Conservation (phyloP, 1,140 invertebrate species). For the Drosophila ercepeae region DNA sequence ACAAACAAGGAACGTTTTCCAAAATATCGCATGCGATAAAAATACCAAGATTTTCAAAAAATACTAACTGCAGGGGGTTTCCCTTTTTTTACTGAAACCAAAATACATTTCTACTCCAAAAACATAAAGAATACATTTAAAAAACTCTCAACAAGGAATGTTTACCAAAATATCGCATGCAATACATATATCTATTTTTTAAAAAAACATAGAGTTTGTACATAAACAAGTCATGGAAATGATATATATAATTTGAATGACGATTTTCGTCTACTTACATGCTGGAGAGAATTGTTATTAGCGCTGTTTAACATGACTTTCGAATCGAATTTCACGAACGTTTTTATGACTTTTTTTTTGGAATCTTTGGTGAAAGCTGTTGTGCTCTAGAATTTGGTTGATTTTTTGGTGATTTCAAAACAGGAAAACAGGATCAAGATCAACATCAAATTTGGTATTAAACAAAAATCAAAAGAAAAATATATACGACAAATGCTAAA, state of each 20-base stretch:
- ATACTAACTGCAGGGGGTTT: no score
- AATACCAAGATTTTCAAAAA: no score
- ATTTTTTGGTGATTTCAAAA: slow-evolving; percentile 24
- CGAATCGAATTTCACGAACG: slow-evolving; percentile 54
- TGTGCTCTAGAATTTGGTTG: slow-evolving; percentile 18
- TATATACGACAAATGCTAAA: neutral
- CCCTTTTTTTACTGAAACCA: no score
- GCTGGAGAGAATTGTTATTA: slow-evolving; percentile 76
- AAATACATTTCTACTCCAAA: no score
- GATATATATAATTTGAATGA: slow-evolving; percentile 21
- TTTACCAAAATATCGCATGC: no score
- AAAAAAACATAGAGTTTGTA: neutral
- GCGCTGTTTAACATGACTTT: slow-evolving; percentile 75
- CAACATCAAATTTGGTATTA: neutral
- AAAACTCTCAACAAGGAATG: no score
- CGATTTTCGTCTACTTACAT: slow-evolving; percentile 68
- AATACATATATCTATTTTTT: neutral
- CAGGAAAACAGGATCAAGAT: slow-evolving; percentile 8
- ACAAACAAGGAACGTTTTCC: no score
- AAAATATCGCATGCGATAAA: no score
- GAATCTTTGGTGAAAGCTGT: slow-evolving; percentile 41
- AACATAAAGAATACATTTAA: no score
- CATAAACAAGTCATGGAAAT: slow-evolving; percentile 19
- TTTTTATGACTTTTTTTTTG: slow-evolving; percentile 1
- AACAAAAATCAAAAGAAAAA: neutral